Evolutionary conservation across 2,113 vertebrate species (phyloP).

Genomic region (Phoxinus phoxinus): DNA sequence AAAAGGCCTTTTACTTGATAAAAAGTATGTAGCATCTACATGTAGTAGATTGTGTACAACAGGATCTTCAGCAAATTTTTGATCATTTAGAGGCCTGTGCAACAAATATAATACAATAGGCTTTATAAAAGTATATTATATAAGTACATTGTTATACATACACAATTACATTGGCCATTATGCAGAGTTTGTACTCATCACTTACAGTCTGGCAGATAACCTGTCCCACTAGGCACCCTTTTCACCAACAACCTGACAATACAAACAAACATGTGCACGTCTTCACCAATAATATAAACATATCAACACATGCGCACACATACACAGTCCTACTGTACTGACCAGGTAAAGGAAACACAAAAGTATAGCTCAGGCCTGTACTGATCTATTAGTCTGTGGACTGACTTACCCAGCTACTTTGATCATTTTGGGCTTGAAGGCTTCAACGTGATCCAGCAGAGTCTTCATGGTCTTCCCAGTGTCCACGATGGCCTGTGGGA

Average conservation of each 20-base stretch:
- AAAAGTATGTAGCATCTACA: too few species aligned
- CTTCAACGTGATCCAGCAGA: conserved; percentile 83
- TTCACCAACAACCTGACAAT: conserved; percentile 89
- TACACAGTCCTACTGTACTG: conserved; percentile 2
- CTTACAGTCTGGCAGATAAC: conserved; percentile 89
- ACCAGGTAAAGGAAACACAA: neutral
- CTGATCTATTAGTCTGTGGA: conserved; percentile 26
- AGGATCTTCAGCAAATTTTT: too few species aligned
- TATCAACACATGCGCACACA: neutral
- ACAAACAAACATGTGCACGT: neutral
- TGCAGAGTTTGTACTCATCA: conserved; percentile 50
- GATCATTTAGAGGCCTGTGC: too few species aligned
- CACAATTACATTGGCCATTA: too few species aligned
- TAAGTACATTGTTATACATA: too few species aligned
- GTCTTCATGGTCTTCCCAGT: conserved; percentile 89
- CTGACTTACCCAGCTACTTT: conserved; percentile 91
- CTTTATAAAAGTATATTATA: neutral
- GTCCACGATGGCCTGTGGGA: conserved; percentile 85
- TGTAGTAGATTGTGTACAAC: too few species aligned
- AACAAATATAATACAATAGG: too few species aligned
- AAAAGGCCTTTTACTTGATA: too few species aligned
- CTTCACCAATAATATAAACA: neutral
- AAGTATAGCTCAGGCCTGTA: neutral
- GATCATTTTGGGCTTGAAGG: conserved; percentile 89
- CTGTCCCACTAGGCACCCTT: conserved; percentile 77